Evolutionary conservation across 2,113 vertebrate genomes (phyloP), one percentile per base, ranked within the genome.

Genomic region (Perognathus longimembris): DNA sequence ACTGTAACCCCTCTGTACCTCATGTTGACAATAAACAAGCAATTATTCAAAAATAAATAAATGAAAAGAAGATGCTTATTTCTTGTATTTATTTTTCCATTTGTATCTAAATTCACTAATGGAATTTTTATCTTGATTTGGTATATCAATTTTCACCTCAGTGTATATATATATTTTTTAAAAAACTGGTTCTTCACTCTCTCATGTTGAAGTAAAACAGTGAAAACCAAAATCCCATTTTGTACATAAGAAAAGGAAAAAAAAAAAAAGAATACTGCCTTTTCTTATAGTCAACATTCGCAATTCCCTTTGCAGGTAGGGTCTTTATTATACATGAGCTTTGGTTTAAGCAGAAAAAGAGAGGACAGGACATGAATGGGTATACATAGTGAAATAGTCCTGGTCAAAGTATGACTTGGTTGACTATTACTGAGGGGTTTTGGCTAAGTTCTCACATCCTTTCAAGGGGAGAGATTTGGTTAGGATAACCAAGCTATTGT

Each of bases 301-400:
- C 22, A 1, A 1, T 9, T 2, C 9, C 28, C 12, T 5, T 45
- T 45, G 10, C 8, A 45, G 45, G 45, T 8, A 0, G 11, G 42
- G 15, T 67, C 3, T 50, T 69, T 76, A 32, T 61, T 45, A n/a
- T 26, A 45, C 45, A 45, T 45, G 45, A 45, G 45, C 12, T 45
- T 45, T 45, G 45, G 45, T 8, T 45, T 45, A 45, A 45, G 9
- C 12, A 45, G 45, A 45, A 45, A 45, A 45, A 45, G 45, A 45
- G 45, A 45, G 45, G 45, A 2, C 12, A 12, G 45, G 45, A 45
- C 9, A 12, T 45, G 45, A 45, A 45, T 45, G 45, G 45, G 45
- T 45, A 45, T 11, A 2, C 45, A 45, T 45, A 12, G 45, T 45
- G 9, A 45, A 45, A 45, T 12, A 45, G 45, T 45, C 45, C 45